Conservation (phyloP, 2,888 invertebrate species). For the Hipparchia semele region DNA sequence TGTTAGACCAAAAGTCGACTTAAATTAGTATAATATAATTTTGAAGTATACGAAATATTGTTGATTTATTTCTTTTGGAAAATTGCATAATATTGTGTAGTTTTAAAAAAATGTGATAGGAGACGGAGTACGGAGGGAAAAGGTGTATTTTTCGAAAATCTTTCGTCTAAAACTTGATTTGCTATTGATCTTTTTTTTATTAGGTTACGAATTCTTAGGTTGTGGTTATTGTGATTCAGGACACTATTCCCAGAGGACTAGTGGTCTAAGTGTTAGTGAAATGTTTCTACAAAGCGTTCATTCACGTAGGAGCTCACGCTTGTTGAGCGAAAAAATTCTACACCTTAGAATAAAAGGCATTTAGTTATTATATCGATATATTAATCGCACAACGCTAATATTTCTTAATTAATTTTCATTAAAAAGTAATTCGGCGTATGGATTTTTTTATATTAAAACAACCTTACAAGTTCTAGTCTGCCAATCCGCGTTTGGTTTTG, state of each 20-base stretch:
- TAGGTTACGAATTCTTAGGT: conserved; percentile 68
- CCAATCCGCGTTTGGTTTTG: too few species aligned
- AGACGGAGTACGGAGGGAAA: conserved; percentile 52
- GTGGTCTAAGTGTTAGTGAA: conserved; percentile 6
- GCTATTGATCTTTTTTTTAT: conserved; percentile 52
- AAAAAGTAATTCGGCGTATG: not conserved
- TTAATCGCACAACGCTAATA: not conserved
- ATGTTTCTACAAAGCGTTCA: conserved; percentile 1
- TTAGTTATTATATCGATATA: not conserved
- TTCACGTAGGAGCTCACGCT: not conserved
- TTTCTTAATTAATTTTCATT: not conserved
- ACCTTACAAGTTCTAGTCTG: too few species aligned
- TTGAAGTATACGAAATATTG: conserved; percentile 77
- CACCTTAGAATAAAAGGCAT: too few species aligned
- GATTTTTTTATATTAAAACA: too few species aligned
- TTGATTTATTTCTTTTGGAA: conserved; percentile 61
- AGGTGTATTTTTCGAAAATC: conserved; percentile 69
- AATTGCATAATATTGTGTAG: conserved; percentile 51
- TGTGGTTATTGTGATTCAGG: conserved; percentile 67
- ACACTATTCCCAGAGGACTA: conserved; percentile 50
- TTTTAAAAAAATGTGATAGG: conserved; percentile 74
- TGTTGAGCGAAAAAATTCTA: too few species aligned
- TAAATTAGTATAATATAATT: conserved; percentile 60
- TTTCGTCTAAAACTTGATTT: conserved; percentile 64
- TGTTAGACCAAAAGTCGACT: conserved; percentile 29